Evolutionary conservation across 2,797 vertebrate species (phyloP).

Genomic region (Anguilla marmorata): DNA sequence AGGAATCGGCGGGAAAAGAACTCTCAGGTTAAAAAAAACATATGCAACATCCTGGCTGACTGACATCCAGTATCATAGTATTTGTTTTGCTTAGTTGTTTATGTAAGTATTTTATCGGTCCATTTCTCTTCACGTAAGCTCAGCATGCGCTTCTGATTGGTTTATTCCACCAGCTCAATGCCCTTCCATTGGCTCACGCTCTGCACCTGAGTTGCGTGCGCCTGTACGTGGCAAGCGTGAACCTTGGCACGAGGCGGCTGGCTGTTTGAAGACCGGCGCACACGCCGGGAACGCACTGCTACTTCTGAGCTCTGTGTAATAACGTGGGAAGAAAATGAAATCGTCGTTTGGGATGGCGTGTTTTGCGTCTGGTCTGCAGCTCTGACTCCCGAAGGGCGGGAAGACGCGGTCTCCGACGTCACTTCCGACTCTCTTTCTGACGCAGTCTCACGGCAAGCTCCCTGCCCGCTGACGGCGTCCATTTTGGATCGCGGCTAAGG

Average conservation of each 20-base stretch:
- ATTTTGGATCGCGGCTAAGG: background rate
- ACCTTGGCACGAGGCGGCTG: background rate
- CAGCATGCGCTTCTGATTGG: background rate
- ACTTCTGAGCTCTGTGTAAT: conserved; percentile 24
- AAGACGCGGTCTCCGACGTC: background rate
- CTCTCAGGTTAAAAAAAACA: no score
- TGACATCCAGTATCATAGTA: no score
- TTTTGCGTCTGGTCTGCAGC: conserved; percentile 15
- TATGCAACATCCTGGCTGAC: no score
- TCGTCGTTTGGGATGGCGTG: conserved; percentile 27
- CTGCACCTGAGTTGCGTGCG: background rate
- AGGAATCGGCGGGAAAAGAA: no score
- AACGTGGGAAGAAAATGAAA: conserved; percentile 35
- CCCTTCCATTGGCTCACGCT: background rate
- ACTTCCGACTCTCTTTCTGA: background rate
- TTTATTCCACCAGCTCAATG: background rate
- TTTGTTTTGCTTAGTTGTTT: no score
- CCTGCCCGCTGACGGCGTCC: background rate
- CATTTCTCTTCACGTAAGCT: background rate
- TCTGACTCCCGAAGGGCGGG: background rate
- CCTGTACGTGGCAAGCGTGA: background rate
- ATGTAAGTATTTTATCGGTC: background rate
- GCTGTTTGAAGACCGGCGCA: background rate
- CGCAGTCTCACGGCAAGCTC: no score
- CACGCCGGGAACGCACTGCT: background rate